Evolutionary conservation across 2,113 vertebrate species (phyloP).

Genomic region (Canis aureus): DNA sequence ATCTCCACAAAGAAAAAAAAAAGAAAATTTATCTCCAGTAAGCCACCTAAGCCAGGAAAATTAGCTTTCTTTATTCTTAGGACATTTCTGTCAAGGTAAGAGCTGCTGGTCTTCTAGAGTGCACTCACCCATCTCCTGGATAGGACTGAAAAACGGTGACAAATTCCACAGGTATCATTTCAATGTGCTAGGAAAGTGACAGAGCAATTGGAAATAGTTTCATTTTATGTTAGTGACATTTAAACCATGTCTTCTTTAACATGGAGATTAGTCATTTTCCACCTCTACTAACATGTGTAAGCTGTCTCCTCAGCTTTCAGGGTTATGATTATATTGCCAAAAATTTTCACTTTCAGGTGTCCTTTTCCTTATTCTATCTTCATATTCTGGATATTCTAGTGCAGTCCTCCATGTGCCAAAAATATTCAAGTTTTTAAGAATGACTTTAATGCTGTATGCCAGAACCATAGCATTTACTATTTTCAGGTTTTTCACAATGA

Average conservation of each 20-base stretch:
- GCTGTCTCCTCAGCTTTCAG: neutral
- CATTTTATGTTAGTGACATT: neutral
- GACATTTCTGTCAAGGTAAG: constrained; percentile 24
- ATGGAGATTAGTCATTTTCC: neutral
- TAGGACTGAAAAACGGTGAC: neutral
- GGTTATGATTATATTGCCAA: neutral
- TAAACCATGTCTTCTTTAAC: constrained; percentile 27
- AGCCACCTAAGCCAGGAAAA: neutral
- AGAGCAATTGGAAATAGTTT: neutral
- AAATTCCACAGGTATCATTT: neutral
- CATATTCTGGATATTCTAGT: neutral
- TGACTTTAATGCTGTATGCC: constrained; percentile 22
- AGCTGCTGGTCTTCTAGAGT: neutral
- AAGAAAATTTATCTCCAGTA: neutral
- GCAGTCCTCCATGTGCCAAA: neutral
- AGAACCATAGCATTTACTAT: constrained; percentile 4
- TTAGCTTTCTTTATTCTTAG: constrained; percentile 10
- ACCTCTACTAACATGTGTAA: neutral
- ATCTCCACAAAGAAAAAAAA: neutral
- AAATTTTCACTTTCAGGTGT: constrained; percentile 16
- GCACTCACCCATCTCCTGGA: neutral
- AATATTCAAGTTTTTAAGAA: constrained; percentile 49
- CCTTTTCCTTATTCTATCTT: neutral
- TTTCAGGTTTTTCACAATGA: constrained; percentile 16
- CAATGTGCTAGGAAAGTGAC: neutral